These are phyloP conservation scores for Meiosimyza platycephala DNA, from an alignment of 2,888 invertebrate genomes.

Conservation along the genomic window DNA sequence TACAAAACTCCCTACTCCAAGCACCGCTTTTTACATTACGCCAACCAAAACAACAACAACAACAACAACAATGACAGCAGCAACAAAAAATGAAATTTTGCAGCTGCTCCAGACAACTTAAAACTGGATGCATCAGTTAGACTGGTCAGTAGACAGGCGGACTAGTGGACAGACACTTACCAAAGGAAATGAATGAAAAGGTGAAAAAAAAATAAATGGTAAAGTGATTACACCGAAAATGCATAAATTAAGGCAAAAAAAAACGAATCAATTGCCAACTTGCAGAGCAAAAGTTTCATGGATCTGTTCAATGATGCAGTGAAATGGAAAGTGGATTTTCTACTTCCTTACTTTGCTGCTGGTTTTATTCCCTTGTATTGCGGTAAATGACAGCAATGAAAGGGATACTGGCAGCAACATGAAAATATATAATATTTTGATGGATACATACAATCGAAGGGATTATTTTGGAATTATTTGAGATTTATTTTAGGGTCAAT, in stretches of 20 bases:
- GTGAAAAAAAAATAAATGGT: background rate
- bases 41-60: background rate
- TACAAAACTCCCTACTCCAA: background rate
- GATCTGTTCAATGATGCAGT: constrained; percentile 18
- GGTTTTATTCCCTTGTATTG: no score
- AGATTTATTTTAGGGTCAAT: no score
- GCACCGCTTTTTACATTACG: background rate
- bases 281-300: background rate
- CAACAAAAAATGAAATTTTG: background rate
- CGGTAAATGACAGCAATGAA: no score
- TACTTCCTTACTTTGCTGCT: no score
- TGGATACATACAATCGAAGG: no score
- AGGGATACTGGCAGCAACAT: no score
- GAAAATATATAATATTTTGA: no score
- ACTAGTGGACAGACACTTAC: background rate
- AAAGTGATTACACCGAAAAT: background rate
- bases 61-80: background rate
- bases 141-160: background rate
- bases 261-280: constrained; percentile 8
- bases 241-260: constrained; percentile 2
- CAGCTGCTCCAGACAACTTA: constrained; percentile 7
- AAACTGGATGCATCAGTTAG: background rate
- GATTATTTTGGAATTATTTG: no score
- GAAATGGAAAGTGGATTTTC: constrained; percentile 24
- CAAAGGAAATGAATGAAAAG: background rate